Base-by-base conservation (phyloP, 1,140 invertebrate genomes). In the Drosophila miranda region DNA sequence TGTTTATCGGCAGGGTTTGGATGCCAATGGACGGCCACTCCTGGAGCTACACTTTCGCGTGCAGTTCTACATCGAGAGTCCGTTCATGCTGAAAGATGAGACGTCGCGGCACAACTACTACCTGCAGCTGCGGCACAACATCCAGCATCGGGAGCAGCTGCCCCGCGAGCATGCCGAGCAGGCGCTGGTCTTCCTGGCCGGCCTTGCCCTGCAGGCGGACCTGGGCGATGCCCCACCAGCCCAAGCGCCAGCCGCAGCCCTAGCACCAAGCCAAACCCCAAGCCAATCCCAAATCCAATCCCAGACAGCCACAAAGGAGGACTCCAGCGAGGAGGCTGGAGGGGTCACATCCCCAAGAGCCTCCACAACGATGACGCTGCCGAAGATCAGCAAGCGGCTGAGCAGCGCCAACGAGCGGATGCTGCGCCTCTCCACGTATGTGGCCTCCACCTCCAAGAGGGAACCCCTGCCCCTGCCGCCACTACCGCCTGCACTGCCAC, bases 41-140 rank as follows among this genome's bases (percentile, higher is more conserved):
- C 93, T 98, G 79, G 96, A 96, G 80, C 94, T 99, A 89, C 95
- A 98, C 91, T 96, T 99, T 91, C 94, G 97, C 73, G 96, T 99
- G 75, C 96, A 98, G 91, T 99, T 97, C 92, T 98, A 99, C 92
- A 95, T 99, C 66, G 97, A 99, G 92, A 96, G 95, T 83, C 95
- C 96, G 49, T 93, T 95, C 68, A 93, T 97, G 53, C 92, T 98
- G 82, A 95, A 96, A 94, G 97, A 99, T 93, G 96, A 97, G 82
- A 94, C 96, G 59, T 97, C 97, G 7, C 93, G 96, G 21, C 96
- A 97, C 83, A 95, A 98, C 88, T 99, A 99, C 91, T 99, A 98
- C 91, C 93, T 98, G 72, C 98, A 99, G 92, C 92, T 99, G 83
- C 95, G 96, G 41, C 95, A 97, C 89, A 99, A 99, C 92, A 95